Evolutionary conservation across 2,797 vertebrate species (phyloP), one percentile per base, ranked within the genome.

Genomic region (Sarcophilus harrisii): DNA sequence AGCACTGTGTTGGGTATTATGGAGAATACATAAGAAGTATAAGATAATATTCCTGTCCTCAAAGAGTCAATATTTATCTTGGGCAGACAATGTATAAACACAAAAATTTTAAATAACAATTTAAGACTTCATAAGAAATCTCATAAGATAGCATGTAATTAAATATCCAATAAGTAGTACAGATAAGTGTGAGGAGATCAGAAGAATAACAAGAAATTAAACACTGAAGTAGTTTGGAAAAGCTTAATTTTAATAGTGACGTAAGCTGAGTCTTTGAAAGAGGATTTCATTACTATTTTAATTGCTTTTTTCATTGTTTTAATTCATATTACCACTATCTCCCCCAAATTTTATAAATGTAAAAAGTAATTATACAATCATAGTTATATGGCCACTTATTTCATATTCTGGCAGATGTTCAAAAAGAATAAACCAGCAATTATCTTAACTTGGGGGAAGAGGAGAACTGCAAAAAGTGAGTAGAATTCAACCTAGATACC

Each of bases 21-120:
- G 38, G 73, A 21, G n/a, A 90, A 92, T 96, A 91, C 90, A 55
- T 95, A 93, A 94, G 29, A 93, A 94, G 93, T 87, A 81, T 32
- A 91, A 94, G 91, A n/a, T 30, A 21, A 29, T 24, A 30, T 57
- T 18, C 89, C 93, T 87, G 28, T 2, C 54, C 94, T 96, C 55
- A 92, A 14, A 73, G 91, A 89, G 66, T 45, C 45, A 27, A 89
- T 93, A 57, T 93, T 3, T 3, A 59, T 92, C 16, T 90, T 52
- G 14, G 94, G 55, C 38, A 96, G 95, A 92, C 27, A 30, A 95
- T 87, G 32, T 24, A 87, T 87, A 96, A 95, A 60, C 92, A 14
- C 62, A 58, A 94, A 38, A 94, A 92, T 57, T 81, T 93, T 24
- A 52, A 62, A 0, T 58, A 30, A 96, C 45, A 92, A 55, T 92